A percentile compares a stretch with the other conserved stretches of the same genome.
These are phyloP conservation scores for Nesidiocoris tenuis DNA, from an alignment of 2,888 invertebrate species.

Conservation along the genomic window DNA sequence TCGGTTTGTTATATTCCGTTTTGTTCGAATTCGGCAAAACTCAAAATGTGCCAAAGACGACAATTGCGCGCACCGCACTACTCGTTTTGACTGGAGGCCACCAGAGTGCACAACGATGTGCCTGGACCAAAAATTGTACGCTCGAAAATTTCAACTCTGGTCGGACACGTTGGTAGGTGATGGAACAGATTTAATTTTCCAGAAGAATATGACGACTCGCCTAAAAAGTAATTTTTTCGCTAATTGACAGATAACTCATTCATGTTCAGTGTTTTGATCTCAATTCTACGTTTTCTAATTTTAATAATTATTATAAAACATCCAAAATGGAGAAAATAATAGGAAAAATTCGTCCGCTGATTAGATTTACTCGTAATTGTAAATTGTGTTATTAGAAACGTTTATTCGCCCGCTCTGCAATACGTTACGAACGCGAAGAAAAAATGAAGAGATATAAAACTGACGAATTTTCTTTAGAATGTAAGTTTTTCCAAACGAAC, in stretches of 20 bases:
- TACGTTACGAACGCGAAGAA: neutral
- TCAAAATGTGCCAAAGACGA: conserved; percentile 18
- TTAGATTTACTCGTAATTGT: conserved; percentile 5
- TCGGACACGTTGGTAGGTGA: neutral
- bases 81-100: too few relatives aligned
- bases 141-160: neutral
- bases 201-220: too few relatives aligned
- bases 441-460: conserved; percentile 18
- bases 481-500: conserved; percentile 24
- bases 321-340: neutral
- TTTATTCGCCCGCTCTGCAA: neutral
- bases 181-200: too few relatives aligned
- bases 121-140: conserved; percentile 18
- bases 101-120: conserved; percentile 21
- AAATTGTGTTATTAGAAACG: neutral
- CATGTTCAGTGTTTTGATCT: conserved; percentile 32
- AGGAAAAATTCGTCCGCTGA: conserved; percentile 36
- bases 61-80: too few relatives aligned
- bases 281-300: conserved; percentile 1
- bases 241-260: neutral
- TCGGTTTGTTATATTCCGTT: too few relatives aligned
- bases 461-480: conserved; percentile 36
- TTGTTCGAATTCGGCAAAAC: too few relatives aligned
- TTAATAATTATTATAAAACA: neutral
- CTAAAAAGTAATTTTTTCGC: too few relatives aligned